Evolutionary conservation across 2,113 vertebrate genomes (phyloP).

Genomic region (Cyphomyrus plagiostoma): DNA sequence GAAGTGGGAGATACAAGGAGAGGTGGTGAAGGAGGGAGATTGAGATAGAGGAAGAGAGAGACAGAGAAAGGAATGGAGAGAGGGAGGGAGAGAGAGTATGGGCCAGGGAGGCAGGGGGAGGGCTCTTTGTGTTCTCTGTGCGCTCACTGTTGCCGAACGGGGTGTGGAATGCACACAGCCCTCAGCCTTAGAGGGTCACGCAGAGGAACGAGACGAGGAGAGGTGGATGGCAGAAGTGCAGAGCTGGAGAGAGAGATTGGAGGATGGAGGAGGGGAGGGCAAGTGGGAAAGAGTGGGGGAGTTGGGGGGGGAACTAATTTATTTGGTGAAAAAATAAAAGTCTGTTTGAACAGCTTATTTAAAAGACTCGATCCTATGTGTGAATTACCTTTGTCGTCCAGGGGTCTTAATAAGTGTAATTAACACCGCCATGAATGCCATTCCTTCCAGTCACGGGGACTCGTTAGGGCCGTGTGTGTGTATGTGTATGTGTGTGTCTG

Average conservation of each 20-base stretch:
- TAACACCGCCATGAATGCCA: conserved; percentile 51
- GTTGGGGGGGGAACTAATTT: not conserved
- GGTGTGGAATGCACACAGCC: conserved; percentile 63
- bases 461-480: not conserved
- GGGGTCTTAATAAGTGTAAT: conserved; percentile 54
- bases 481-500: not conserved
- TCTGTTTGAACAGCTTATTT: conserved; percentile 50
- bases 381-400: conserved; percentile 46
- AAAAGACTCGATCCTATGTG: conserved; percentile 45
- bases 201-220: conserved; percentile 5
- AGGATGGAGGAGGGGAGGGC: not conserved
- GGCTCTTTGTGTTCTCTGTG: conserved; percentile 59
- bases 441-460: conserved; percentile 6
- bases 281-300: not conserved
- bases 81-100: conserved; percentile 28
- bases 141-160: conserved; percentile 43
- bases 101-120: conserved; percentile 53
- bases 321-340: conserved; percentile 19
- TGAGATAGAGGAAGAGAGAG: not conserved
- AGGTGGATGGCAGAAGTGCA: not conserved
- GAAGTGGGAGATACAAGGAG: not conserved
- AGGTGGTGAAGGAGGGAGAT: not conserved
- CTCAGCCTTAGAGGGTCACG: conserved; percentile 49
- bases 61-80: not conserved
- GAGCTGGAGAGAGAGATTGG: not conserved